Conservation (phyloP, 2,113 vertebrate species). For the Oostethus manadensis region DNA sequence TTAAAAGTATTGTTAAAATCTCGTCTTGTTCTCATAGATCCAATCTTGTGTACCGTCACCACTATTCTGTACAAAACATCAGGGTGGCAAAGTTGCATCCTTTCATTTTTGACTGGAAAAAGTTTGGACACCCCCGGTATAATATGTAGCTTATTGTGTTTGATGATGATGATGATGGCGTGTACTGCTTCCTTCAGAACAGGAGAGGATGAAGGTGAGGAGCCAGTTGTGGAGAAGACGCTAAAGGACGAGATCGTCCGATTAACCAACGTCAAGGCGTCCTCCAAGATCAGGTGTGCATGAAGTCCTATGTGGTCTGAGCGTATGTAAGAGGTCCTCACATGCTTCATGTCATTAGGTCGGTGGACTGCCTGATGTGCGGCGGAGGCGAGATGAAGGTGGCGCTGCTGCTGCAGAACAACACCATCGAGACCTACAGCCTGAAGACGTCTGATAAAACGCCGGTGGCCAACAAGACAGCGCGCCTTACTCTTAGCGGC, state of each 20-base stretch:
- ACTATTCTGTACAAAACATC: too few relatives aligned
- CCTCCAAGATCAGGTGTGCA: constrained; percentile 90
- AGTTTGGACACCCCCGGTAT: too few relatives aligned
- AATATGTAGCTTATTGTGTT: background rate
- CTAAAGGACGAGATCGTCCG: constrained; percentile 80
- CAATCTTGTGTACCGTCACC: too few relatives aligned
- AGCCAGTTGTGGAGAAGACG: constrained; percentile 63
- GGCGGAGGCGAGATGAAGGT: constrained; percentile 85
- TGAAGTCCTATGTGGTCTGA: background rate
- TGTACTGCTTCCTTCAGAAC: constrained; percentile 53
- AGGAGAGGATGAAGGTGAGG: constrained; percentile 50
- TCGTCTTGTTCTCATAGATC: too few relatives aligned
- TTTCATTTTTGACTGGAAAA: too few relatives aligned
- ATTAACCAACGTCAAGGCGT: constrained; percentile 80
- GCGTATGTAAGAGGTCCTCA: background rate
- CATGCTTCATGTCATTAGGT: constrained; percentile 65
- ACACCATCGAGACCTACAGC: constrained; percentile 80
- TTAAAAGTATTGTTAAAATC: too few relatives aligned
- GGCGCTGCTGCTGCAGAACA: constrained; percentile 88
- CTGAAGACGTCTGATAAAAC: constrained; percentile 61
- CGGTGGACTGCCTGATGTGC: constrained; percentile 78
- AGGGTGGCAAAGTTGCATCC: too few relatives aligned
- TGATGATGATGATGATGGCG: background rate
- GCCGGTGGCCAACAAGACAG: constrained; percentile 67
- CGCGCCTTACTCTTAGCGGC: constrained; percentile 80